Evolutionary conservation across 92 coral and sea anemone genomes (phyloP).

Genomic region (Pocillopora meandrina): DNA sequence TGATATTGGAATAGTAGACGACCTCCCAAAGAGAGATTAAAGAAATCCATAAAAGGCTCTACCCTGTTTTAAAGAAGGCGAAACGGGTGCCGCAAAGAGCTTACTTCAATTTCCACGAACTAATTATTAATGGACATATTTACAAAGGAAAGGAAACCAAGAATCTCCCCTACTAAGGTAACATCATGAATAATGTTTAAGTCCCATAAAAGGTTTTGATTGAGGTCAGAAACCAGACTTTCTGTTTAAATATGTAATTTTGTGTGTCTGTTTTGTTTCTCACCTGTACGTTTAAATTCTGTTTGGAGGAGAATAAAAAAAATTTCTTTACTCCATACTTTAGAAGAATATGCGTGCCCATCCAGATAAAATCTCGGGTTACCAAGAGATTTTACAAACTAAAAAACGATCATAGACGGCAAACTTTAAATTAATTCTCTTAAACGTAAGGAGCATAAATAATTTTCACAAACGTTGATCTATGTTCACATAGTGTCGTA

Average conservation of each 20-base stretch:
- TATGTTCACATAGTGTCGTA: neutral
- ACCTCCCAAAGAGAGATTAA: neutral
- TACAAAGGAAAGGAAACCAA: no score
- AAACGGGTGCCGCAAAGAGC: neutral
- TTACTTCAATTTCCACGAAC: neutral
- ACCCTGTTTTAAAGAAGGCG: slow-evolving; percentile 9
- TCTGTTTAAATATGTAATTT: no score
- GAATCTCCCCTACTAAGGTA: no score
- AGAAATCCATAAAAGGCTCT: neutral
- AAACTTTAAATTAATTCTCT: no score
- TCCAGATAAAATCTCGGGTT: neutral
- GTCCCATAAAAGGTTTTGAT: no score
- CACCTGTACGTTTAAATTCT: no score
- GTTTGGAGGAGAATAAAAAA: no score
- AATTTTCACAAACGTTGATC: neutral
- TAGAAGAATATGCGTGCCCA: neutral
- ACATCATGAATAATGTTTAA: no score
- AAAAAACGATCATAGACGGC: neutral
- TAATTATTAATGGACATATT: no score
- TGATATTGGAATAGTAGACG: neutral
- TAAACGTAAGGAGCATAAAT: neutral
- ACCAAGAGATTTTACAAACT: neutral
- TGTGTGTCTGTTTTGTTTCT: no score
- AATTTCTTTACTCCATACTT: no score
- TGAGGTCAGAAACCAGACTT: no score